phyloP scores from a whole-genome alignment of 2,797 vertebrate species.

The Sylvilagus floridanus region DNA sequence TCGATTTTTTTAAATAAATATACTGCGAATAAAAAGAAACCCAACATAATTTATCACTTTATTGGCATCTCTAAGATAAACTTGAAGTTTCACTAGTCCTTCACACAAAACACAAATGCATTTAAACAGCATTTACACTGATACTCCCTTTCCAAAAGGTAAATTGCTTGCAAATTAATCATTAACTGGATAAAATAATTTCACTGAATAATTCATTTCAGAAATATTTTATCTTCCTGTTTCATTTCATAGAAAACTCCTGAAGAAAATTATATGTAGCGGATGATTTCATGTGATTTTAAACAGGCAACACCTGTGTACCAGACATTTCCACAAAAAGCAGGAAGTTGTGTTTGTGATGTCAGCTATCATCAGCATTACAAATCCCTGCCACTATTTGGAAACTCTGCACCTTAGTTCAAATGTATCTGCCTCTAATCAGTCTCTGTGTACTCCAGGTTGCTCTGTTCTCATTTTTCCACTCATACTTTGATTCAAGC shows the following conservation, averaged over 20 bases:
- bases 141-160: neutral
- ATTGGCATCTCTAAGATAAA: neutral
- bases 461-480: neutral
- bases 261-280: neutral
- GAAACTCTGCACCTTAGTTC: neutral
- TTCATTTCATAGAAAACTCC: conserved; percentile 49
- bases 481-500: neutral
- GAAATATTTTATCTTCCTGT: neutral
- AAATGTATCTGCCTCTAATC: neutral
- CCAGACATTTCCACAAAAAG: neutral
- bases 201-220: neutral
- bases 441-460: neutral
- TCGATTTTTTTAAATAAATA: neutral
- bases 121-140: neutral
- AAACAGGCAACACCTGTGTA: neutral
- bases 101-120: conserved; percentile 7
- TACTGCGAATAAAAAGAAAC: neutral
- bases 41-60: neutral
- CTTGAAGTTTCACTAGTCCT: neutral
- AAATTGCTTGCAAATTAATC: neutral
- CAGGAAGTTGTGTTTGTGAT: neutral
- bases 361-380: neutral
- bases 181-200: neutral
- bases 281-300: neutral
- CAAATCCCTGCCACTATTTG: neutral